Evolutionary conservation across 2,888 invertebrate genomes (phyloP), one percentile per base, ranked within the genome.

Genomic region (Trimorus sp.): DNA sequence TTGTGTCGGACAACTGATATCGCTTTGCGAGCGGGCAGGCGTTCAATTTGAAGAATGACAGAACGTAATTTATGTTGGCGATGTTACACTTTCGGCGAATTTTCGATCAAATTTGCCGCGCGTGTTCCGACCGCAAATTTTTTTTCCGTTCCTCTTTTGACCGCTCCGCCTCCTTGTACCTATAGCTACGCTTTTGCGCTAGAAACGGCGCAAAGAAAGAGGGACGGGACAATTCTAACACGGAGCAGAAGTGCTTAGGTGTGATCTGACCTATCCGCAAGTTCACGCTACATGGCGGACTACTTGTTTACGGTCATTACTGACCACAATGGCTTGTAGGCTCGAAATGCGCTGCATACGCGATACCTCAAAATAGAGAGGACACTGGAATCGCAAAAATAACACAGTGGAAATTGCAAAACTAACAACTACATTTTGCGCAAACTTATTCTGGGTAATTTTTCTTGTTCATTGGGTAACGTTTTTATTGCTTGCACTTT

Each of bases 211-310:
- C 11, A 11, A 42, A 42, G 40, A 59, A 14, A 59, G 59, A 59
- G 14, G 16, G 15, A 15, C 48, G 48, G 40, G 26, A 48, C 48
- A 12, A 48, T 48, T 62, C 40, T 62, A 45, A n/a, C 48, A 48
- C n/a, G 40, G 9, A 48, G 9, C 12, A 45, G 48, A 62, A 48
- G 36, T 48, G 62, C 62, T 48, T 26, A 48, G 62, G 15, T 36
- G 56, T 56, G 56, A 62, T 62, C 59, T 60, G 59, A 60, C 16
- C 59, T 45, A 16, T 42, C 59, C 59, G 59, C 59, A 60, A 60
- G 40, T 60, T 60, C 59, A 60, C 59, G 26, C 59, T 60, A 60
- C 26, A 42, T 16, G 5, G 45, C 45, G 14, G 42, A 16, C 45
- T 60, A 60, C 59, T 60, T 40, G 42, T 60, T 60, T 60, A 60